Evolutionary conservation across 1,140 invertebrate species (phyloP).

Genomic region (Phymastichus coffea): DNA sequence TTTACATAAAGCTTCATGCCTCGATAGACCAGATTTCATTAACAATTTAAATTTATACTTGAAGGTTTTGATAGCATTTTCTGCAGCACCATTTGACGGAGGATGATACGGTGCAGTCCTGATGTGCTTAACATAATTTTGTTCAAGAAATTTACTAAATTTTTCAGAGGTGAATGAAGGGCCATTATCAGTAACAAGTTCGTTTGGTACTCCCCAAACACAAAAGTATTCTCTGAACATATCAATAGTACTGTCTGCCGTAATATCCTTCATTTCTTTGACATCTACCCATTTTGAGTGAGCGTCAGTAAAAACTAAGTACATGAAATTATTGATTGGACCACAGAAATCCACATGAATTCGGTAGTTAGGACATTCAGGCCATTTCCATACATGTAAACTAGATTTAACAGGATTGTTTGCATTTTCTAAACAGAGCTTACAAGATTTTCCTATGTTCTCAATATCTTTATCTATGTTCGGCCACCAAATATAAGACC

Average conservation of each 20-base stretch:
- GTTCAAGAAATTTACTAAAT: conserved; percentile 20
- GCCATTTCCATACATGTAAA: conserved; percentile 36
- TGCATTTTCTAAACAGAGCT: conserved; percentile 32
- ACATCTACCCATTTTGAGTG: conserved; percentile 39
- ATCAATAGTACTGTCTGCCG: conserved; percentile 26
- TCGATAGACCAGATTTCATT: conserved; percentile 33
- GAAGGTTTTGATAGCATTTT: conserved; percentile 28
- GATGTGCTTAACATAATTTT: conserved; percentile 20
- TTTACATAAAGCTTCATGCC: conserved; percentile 22
- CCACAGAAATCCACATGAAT: conserved; percentile 42
- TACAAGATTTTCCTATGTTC: conserved; percentile 7
- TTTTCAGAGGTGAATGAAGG: conserved; percentile 21
- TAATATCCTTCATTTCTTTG: conserved; percentile 32
- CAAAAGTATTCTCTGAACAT: conserved; percentile 31
- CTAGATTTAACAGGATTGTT: conserved; percentile 31
- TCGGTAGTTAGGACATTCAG: conserved; percentile 31
- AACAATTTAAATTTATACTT: conserved; percentile 38
- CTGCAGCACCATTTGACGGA: conserved; percentile 31
- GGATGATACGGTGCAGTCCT: conserved; percentile 33
- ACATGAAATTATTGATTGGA: conserved; percentile 35
- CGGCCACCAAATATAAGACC: conserved; percentile 54
- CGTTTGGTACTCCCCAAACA: conserved; percentile 29
- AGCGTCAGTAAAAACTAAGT: conserved; percentile 37
- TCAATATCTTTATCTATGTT: conserved; percentile 52
- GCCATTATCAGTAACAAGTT: conserved; percentile 31